A percentile compares a stretch with the other conserved stretches of the same genome.
Evolutionary conservation across 2,888 invertebrate genomes (phyloP).

Genomic region (Drosophila testacea): DNA sequence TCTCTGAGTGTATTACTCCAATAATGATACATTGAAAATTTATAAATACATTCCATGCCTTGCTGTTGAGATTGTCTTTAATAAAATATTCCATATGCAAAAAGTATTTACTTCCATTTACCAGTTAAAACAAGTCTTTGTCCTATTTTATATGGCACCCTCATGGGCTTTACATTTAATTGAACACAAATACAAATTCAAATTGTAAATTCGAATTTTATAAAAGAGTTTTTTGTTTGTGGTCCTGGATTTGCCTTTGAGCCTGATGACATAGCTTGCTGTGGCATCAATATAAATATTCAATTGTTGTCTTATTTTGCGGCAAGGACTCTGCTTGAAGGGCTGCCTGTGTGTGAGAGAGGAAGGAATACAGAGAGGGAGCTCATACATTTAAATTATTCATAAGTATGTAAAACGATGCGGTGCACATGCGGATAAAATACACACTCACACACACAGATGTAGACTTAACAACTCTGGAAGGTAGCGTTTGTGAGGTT

Average conservation of each 20-base stretch:
- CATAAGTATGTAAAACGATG: conserved; percentile 70
- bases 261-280: conserved; percentile 27
- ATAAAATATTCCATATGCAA: background rate
- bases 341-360: background rate
- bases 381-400: conserved; percentile 59
- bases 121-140: conserved; percentile 5
- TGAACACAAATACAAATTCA: conserved; percentile 20
- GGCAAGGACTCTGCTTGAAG: background rate
- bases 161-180: conserved; percentile 31
- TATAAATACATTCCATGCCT: background rate
- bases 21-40: conserved; percentile 9
- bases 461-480: conserved; percentile 35
- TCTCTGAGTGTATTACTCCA: conserved; percentile 5
- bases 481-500: conserved; percentile 37
- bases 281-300: conserved; percentile 49
- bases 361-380: background rate
- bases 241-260: conserved; percentile 23
- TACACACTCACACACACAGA: conserved; percentile 10
- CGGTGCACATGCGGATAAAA: conserved; percentile 45
- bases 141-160: conserved; percentile 8
- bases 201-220: conserved; percentile 10
- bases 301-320: conserved; percentile 50
- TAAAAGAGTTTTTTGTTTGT: conserved; percentile 19
- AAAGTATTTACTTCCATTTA: background rate
- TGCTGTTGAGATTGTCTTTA: background rate